Conservation (phyloP, 2,113 vertebrate species). For the Recurvirostra avosetta region DNA sequence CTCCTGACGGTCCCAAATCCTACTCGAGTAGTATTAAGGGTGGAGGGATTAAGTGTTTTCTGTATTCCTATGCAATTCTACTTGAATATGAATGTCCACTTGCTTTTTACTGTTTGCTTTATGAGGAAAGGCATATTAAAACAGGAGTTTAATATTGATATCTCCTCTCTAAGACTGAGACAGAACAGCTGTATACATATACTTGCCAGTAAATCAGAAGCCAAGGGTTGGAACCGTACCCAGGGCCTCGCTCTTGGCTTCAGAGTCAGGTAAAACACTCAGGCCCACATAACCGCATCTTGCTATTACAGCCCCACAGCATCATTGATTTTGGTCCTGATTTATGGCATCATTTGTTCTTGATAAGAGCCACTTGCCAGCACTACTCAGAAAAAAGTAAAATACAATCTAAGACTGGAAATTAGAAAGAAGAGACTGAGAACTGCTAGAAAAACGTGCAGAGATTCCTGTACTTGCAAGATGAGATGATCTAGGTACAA, state of each 20-base stretch:
- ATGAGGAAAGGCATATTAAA: slow-evolving; percentile 18
- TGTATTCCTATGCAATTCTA: neutral
- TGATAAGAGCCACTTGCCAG: slow-evolving; percentile 58
- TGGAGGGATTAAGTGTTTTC: neutral
- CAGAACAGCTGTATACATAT: neutral
- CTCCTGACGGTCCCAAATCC: neutral
- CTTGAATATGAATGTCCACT: neutral
- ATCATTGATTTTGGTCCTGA: slow-evolving; percentile 62
- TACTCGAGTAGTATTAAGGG: neutral
- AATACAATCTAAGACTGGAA: slow-evolving; percentile 48
- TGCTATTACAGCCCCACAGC: slow-evolving; percentile 28
- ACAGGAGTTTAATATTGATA: neutral
- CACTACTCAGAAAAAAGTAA: slow-evolving; percentile 55
- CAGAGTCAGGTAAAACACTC: slow-evolving; percentile 37
- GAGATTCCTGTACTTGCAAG: neutral
- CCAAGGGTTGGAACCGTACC: neutral
- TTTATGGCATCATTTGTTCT: slow-evolving; percentile 66
- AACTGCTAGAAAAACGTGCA: neutral
- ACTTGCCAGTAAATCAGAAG: slow-evolving; percentile 22
- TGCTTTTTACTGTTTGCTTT: neutral
- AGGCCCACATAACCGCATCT: slow-evolving; percentile 27
- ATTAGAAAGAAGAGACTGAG: slow-evolving; percentile 29
- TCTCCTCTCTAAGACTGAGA: neutral
- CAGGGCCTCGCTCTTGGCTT: slow-evolving; percentile 32
- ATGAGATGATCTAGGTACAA: neutral